These are phyloP conservation scores for Laothoe populi DNA, from an alignment of 2,888 invertebrate species.

Conservation along the genomic window DNA sequence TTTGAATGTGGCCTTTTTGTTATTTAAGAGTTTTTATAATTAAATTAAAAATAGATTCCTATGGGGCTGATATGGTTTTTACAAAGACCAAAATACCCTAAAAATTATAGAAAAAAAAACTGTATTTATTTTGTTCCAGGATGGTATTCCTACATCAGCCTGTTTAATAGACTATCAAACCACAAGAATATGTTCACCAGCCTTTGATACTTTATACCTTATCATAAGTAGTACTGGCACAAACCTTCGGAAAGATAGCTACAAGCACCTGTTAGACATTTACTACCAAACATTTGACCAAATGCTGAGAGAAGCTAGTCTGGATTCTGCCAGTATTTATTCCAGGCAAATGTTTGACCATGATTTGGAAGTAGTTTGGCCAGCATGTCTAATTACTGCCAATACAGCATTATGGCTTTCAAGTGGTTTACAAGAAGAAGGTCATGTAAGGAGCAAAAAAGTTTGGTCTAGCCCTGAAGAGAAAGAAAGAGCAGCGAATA, in stretches of 20 bases:
- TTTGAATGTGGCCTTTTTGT: too few relatives aligned
- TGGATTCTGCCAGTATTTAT: slow-evolving; percentile 53
- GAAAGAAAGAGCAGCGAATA: slow-evolving; percentile 50
- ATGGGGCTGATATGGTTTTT: too few relatives aligned
- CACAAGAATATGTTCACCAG: slow-evolving; percentile 63
- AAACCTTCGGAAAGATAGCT: slow-evolving; percentile 52
- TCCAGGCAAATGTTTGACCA: slow-evolving; percentile 54
- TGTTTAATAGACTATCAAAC: slow-evolving; percentile 78
- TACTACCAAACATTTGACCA: slow-evolving; percentile 62
- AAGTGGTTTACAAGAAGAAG: slow-evolving; percentile 71
- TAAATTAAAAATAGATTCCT: too few relatives aligned
- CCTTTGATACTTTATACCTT: slow-evolving; percentile 68
- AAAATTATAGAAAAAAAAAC: background rate
- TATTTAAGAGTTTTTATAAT: too few relatives aligned
- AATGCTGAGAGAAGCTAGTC: slow-evolving; percentile 42
- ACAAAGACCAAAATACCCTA: background rate
- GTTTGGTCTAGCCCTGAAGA: slow-evolving; percentile 55
- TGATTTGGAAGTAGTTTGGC: slow-evolving; percentile 64
- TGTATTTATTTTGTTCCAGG: slow-evolving; percentile 58
- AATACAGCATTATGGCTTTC: slow-evolving; percentile 74
- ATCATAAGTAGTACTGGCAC: slow-evolving; percentile 64
- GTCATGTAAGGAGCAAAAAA: slow-evolving; percentile 70
- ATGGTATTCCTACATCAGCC: slow-evolving; percentile 54
- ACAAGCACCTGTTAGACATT: slow-evolving; percentile 52
- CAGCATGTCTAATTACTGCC: slow-evolving; percentile 68